These are phyloP conservation scores for Idaea straminata DNA, from an alignment of 2,888 invertebrate species.

Conservation along the genomic window DNA sequence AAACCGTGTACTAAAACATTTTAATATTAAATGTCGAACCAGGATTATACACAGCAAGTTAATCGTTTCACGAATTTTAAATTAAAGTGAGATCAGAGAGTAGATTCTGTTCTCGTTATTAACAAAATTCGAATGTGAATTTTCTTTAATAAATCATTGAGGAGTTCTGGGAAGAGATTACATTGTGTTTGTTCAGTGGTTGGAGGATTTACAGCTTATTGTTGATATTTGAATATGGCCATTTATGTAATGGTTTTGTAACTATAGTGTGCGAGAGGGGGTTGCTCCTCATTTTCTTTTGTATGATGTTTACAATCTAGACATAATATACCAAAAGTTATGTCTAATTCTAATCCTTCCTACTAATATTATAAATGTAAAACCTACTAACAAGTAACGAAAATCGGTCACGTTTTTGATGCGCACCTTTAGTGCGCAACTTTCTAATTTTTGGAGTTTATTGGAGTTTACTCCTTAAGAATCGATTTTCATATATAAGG, in stretches of 20 bases:
- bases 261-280: neutral
- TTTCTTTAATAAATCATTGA: conserved; percentile 58
- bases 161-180: conserved; percentile 55
- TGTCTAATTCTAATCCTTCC: too few relatives aligned
- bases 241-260: neutral
- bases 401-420: too few relatives aligned
- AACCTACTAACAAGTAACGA: too few relatives aligned
- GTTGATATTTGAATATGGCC: conserved; percentile 29
- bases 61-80: conserved; percentile 39
- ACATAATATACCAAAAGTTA: too few relatives aligned
- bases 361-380: too few relatives aligned
- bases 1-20: conserved; percentile 23
- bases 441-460: too few relatives aligned
- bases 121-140: conserved; percentile 51
- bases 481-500: too few relatives aligned
- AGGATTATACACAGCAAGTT: conserved; percentile 8
- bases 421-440: too few relatives aligned
- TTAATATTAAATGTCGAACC: conserved; percentile 1
- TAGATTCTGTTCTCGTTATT: conserved; percentile 48
- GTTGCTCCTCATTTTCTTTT: too few relatives aligned
- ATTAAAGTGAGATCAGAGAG: conserved; percentile 43
- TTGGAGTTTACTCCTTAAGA: too few relatives aligned
- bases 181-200: conserved; percentile 57
- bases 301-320: too few relatives aligned
- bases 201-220: conserved; percentile 52